A percentile compares a stretch with the other conserved stretches of the same genome.
Evolutionary conservation across 2,797 vertebrate species (phyloP).

Genomic region (Hippoglossus hippoglossus): DNA sequence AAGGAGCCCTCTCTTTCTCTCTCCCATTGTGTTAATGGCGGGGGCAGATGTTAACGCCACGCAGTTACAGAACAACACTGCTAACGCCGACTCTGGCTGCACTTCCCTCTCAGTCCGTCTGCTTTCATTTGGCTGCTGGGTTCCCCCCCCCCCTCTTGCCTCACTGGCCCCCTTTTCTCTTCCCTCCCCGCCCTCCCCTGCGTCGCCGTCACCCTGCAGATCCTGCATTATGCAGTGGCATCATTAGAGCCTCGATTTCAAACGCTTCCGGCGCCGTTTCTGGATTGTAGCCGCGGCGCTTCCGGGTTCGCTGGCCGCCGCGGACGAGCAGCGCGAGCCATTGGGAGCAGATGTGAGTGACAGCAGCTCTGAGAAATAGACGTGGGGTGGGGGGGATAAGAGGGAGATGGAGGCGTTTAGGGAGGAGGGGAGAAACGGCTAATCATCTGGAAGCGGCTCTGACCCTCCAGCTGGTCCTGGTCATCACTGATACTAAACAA

Average conservation of each 20-base stretch:
- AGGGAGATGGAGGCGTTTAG: constrained; percentile 69
- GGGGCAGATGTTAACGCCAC: constrained; percentile 90
- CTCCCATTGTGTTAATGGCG: constrained; percentile 88
- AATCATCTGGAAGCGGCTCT: constrained; percentile 86
- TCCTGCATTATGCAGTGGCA: constrained; percentile 92
- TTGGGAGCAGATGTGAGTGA: constrained; percentile 64
- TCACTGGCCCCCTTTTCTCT: constrained; percentile 77
- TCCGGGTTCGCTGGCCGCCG: constrained; percentile 76
- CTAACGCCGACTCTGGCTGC: constrained; percentile 59
- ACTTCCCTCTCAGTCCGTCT: constrained; percentile 58
- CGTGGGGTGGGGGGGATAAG: constrained; percentile 50
- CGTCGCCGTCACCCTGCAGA: constrained; percentile 78
- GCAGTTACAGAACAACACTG: constrained; percentile 66
- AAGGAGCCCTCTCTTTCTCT: constrained; percentile 82
- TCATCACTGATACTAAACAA: constrained; percentile 71
- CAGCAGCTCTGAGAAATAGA: constrained; percentile 48
- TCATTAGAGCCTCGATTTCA: constrained; percentile 88
- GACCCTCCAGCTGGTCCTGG: constrained; percentile 78
- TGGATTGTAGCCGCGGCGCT: constrained; percentile 85
- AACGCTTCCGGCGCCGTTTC: constrained; percentile 87
- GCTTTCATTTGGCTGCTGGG: constrained; percentile 86
- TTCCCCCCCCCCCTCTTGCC: constrained; percentile 60
- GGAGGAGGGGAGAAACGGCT: constrained; percentile 77
- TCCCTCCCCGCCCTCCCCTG: not conserved
- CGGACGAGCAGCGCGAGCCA: constrained; percentile 9